Base-by-base conservation (phyloP, 2,888 invertebrate species). In the Phaonia tiefii region DNA sequence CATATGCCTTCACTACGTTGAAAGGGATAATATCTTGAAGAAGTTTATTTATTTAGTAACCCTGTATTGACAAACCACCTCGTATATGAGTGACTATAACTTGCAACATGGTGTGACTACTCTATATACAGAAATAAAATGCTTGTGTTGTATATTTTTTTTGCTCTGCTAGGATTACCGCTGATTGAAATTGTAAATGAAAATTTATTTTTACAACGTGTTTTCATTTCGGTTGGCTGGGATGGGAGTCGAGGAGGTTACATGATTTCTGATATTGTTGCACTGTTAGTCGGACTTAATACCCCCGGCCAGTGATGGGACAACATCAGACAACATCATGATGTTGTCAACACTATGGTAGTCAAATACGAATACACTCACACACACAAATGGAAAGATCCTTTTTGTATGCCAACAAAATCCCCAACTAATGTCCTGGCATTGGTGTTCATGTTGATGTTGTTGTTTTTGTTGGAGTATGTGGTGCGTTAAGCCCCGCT, bases 171-270 rank as follows among this genome's bases (percentile, higher is more conserved):
- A 87, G 89, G 89, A 89, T 89, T 89, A 89, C 86, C 88, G 86
- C 88, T 89, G 89, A 89, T 89, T 89, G 89, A 89, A 89, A 89
- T 89, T 89, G 89, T 88, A 89, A 89, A 89, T 89, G 88, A 89
- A 89, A 89, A 89, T 88, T 88, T 89, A 89, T 89, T 83, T 79
- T 79, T 63, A 80, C 75, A 77, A 83, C 83, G 80, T 83, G 80
- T 77, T 79, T 75, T 83, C 82, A 10, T 75, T 79, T 66, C 72
- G 69, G 72, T 37, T 67, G 58, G 26, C 42, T 39, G 42, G 17
- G 17, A 20, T 20, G 22, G 31, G 31, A 31, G 37, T 20, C 39
- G 42, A 20, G 17, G 39, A 42, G 39, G 20, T 37, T 42, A 15
- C 22, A 37, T 70, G n/a, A 44, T 74, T 58, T 81, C 79, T 79